Evolutionary conservation across 2,888 invertebrate genomes (phyloP).

Genomic region (Lacanobia oleracea): DNA sequence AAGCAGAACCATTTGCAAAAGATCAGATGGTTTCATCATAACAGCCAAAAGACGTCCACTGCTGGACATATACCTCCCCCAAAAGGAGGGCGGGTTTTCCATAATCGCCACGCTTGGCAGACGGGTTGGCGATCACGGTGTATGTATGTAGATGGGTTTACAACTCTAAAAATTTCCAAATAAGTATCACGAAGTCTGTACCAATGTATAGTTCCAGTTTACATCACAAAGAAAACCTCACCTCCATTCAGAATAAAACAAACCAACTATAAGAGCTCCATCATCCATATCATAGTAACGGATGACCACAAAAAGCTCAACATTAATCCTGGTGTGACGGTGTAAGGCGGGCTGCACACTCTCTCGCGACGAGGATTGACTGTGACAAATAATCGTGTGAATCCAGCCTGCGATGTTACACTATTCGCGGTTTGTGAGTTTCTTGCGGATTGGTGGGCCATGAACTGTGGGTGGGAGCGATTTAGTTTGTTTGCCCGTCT

Average conservation of each 20-base stretch:
- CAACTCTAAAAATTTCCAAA: too few species aligned
- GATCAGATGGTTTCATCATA: too few species aligned
- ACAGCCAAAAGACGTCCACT: too few species aligned
- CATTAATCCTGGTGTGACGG: slow-evolving; percentile 64
- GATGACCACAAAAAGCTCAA: slow-evolving; percentile 63
- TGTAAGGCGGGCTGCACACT: slow-evolving; percentile 71
- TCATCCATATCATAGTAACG: slow-evolving; percentile 53
- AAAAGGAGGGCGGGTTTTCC: too few species aligned
- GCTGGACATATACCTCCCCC: too few species aligned
- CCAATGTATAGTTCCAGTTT: background rate
- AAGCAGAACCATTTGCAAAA: too few species aligned
- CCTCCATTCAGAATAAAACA: background rate
- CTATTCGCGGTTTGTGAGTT: slow-evolving; percentile 68
- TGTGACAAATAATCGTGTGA: slow-evolving; percentile 79
- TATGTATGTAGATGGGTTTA: too few species aligned
- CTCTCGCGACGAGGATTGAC: slow-evolving; percentile 79
- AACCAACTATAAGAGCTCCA: slow-evolving; percentile 31
- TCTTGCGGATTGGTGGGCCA: slow-evolving; percentile 66
- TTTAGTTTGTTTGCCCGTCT: background rate
- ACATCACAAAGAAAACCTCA: background rate
- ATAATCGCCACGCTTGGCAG: too few species aligned
- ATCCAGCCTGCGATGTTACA: slow-evolving; percentile 73
- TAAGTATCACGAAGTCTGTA: too few species aligned
- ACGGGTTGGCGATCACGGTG: too few species aligned
- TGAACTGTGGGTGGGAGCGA: slow-evolving; percentile 8